Percentiles rank a stretch among this genome's conserved stretches.
Evolutionary conservation across 1,140 invertebrate genomes (phyloP).

Genomic region (Drosophila sturtevanti): DNA sequence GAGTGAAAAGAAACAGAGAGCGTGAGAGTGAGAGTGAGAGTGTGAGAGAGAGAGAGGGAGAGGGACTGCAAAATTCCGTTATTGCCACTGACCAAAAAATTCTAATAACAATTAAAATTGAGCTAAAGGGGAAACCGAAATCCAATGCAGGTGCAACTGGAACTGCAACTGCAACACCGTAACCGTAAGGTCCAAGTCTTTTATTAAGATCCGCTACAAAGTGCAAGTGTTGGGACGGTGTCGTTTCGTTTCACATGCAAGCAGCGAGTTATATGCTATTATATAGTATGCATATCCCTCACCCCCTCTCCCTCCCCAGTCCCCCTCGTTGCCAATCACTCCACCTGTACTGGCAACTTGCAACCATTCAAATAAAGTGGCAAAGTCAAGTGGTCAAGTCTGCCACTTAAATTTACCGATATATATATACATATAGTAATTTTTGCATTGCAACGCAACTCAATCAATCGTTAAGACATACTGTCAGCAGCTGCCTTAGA

Average conservation of each 20-base stretch:
- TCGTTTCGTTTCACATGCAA: slow-evolving; percentile 73
- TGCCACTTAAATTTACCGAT: slow-evolving; percentile 43
- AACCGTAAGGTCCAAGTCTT: not conserved
- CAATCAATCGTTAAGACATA: slow-evolving; percentile 33
- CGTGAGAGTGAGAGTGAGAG: not conserved
- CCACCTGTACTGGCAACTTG: no score
- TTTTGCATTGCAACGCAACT: not conserved
- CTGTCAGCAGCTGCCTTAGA: slow-evolving; percentile 25
- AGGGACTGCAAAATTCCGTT: slow-evolving; percentile 46
- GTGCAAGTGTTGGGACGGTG: not conserved
- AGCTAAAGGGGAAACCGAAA: not conserved
- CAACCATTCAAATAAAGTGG: slow-evolving; percentile 2
- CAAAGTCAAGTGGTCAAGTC: slow-evolving; percentile 6
- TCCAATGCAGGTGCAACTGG: slow-evolving; percentile 67
- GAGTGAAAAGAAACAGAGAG: no score
- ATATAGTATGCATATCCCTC: not conserved
- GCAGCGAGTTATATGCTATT: slow-evolving; percentile 69
- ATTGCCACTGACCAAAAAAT: slow-evolving; percentile 68
- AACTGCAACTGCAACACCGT: slow-evolving; percentile 37
- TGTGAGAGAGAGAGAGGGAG: not conserved
- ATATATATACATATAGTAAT: slow-evolving; percentile 26
- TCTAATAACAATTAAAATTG: slow-evolving; percentile 73
- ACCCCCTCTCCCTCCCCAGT: not conserved
- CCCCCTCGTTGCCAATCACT: no score
- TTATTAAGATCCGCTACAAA: slow-evolving; percentile 9